phyloP scores from a whole-genome alignment of 2,797 vertebrate genomes.

The Hippoglossus hippoglossus region DNA sequence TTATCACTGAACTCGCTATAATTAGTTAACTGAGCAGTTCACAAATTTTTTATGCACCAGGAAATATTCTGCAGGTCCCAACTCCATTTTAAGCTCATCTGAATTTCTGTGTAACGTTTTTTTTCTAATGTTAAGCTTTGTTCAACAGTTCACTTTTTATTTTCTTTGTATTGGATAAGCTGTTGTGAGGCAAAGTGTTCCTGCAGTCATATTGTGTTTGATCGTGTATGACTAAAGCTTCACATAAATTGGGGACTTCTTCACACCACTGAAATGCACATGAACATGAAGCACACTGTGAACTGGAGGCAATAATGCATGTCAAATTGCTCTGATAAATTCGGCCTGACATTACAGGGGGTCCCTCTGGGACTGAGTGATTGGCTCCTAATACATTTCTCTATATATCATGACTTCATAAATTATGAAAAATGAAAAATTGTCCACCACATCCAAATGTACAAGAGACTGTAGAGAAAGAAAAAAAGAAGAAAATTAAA shows the following conservation, averaged over 20 bases:
- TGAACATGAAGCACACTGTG: constrained; percentile 32
- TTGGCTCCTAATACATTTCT: constrained; percentile 11
- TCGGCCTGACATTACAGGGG: constrained; percentile 11
- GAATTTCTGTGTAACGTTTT: not conserved
- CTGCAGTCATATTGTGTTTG: constrained; percentile 12
- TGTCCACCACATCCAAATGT: constrained; percentile 7
- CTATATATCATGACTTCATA: constrained; percentile 9
- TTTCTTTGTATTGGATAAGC: constrained; percentile 1
- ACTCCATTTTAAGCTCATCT: not conserved
- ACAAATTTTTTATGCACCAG: constrained; percentile 24
- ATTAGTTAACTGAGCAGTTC: constrained; percentile 26
- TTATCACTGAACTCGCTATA: constrained; percentile 31
- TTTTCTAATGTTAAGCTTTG: not conserved
- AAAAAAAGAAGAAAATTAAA: constrained; percentile 25
- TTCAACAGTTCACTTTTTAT: constrained; percentile 9
- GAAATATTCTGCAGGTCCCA: constrained; percentile 3
- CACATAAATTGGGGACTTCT: constrained; percentile 29
- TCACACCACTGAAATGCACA: constrained; percentile 26
- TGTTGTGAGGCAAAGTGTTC: not conserved
- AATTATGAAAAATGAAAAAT: too few species aligned
- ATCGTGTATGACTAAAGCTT: constrained; percentile 19
- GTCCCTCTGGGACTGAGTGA: constrained; percentile 38
- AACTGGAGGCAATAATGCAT: constrained; percentile 36
- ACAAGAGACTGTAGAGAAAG: not conserved
- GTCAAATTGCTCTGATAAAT: constrained; percentile 33